Evolutionary conservation across 2,113 vertebrate species (phyloP).

Genomic region (Xiphophorus maculatus): DNA sequence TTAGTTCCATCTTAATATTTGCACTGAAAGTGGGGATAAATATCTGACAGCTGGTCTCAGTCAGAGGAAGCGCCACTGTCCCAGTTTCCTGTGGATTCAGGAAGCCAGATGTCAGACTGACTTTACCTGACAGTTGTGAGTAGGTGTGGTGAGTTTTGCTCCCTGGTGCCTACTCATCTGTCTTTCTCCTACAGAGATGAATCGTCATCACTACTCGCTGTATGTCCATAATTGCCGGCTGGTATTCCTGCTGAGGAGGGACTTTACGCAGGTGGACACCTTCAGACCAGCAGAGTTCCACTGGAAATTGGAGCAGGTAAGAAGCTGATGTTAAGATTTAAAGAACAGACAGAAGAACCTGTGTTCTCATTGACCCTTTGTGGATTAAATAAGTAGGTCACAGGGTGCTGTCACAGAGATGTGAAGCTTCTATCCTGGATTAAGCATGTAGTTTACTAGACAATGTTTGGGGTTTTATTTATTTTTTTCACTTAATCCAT

Average conservation of each 20-base stretch:
- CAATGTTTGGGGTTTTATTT: conserved; percentile 1
- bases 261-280: conserved; percentile 92
- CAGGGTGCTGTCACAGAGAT: neutral
- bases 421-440: conserved; percentile 6
- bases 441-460: conserved; percentile 9
- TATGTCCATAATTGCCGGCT: conserved; percentile 97
- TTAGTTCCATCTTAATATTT: conserved; percentile 1
- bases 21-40: neutral
- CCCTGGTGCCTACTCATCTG: conserved; percentile 22
- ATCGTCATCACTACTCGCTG: conserved; percentile 95
- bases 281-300: conserved; percentile 97
- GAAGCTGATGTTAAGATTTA: neutral
- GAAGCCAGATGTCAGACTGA: conserved; percentile 10
- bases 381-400: conserved; percentile 19
- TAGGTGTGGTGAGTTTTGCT: conserved; percentile 30
- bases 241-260: conserved; percentile 93
- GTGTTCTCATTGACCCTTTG: conserved; percentile 5
- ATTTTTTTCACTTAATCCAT: neutral
- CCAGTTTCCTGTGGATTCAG: conserved; percentile 8
- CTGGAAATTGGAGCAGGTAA: conserved; percentile 98
- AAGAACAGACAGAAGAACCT: neutral
- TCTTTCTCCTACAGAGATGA: conserved; percentile 87
- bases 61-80: conserved; percentile 19
- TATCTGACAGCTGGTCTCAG: conserved; percentile 9
- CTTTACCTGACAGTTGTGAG: conserved; percentile 20